A percentile compares a stretch with the other conserved stretches of the same genome.
phyloP scores from a whole-genome alignment of 1,140 invertebrate genomes.

The Drosophila sucinea region DNA sequence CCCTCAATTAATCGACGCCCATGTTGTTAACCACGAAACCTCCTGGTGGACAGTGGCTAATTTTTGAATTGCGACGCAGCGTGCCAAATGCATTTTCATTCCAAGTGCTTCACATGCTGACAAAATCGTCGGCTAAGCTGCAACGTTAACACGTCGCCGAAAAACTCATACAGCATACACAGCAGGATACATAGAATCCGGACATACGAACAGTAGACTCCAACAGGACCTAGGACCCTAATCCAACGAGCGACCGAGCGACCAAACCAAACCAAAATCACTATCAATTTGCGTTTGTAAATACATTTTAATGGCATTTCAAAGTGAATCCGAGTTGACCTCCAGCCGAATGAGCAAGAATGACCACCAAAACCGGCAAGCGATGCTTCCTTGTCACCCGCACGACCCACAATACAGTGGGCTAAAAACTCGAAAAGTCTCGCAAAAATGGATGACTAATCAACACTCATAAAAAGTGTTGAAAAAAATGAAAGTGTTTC shows the following conservation, averaged over 20 bases:
- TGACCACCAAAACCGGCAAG: not conserved
- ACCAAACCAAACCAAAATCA: conserved; percentile 57
- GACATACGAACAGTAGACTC: not conserved
- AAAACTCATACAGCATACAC: not conserved
- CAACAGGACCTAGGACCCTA: not conserved
- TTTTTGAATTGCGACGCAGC: not conserved
- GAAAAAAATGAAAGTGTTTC: no score
- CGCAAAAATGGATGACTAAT: no score
- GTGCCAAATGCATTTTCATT: conserved; percentile 4
- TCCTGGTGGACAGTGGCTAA: not conserved
- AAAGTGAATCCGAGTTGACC: conserved; percentile 68
- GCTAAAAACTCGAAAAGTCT: no score
- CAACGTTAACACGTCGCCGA: conserved; percentile 61
- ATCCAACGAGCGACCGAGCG: conserved; percentile 1
- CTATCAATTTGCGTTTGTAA: conserved; percentile 82
- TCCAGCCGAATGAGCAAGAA: conserved; percentile 5
- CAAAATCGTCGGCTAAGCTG: conserved; percentile 66
- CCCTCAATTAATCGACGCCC: not conserved
- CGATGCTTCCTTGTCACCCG: not conserved
- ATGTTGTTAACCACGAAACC: conserved; percentile 1
- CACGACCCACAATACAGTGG: no score
- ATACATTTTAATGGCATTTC: conserved; percentile 82
- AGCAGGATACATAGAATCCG: not conserved
- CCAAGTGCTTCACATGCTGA: conserved; percentile 16
- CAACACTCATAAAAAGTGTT: no score